phyloP scores from a whole-genome alignment of 92 coral and sea anemone species.

The Meandrina meandrites region DNA sequence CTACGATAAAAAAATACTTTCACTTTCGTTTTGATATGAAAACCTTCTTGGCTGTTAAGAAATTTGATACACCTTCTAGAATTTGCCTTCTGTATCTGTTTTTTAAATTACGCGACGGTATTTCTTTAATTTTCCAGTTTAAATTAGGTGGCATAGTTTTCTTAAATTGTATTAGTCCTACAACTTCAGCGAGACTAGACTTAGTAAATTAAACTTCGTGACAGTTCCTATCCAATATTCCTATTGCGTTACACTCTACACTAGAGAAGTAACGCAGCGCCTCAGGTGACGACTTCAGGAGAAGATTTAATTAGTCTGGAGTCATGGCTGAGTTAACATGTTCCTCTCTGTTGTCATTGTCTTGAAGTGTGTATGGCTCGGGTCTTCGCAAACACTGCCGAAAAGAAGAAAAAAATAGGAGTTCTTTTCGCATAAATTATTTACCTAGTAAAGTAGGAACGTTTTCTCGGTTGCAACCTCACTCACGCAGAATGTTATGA shows the following conservation, averaged over 20 bases:
- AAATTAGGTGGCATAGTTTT: not conserved
- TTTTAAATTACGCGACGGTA: not conserved
- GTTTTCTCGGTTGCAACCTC: too few relatives aligned
- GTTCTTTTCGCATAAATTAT: too few relatives aligned
- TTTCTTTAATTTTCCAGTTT: too few relatives aligned
- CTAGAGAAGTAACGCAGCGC: not conserved
- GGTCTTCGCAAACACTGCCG: constrained; percentile 53
- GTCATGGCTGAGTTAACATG: not conserved
- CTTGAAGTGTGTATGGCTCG: constrained; percentile 10
- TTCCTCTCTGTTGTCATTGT: not conserved
- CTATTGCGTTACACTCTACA: too few relatives aligned
- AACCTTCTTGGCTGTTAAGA: not conserved
- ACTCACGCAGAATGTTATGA: too few relatives aligned
- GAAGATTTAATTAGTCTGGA: constrained; percentile 7
- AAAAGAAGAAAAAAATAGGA: not conserved
- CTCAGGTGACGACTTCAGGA: not conserved
- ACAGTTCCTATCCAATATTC: not conserved
- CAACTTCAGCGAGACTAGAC: not conserved
- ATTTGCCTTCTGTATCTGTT: not conserved
- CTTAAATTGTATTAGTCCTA: not conserved
- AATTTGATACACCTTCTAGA: not conserved
- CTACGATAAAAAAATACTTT: too few relatives aligned
- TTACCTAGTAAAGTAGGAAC: too few relatives aligned
- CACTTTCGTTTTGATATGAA: not conserved
- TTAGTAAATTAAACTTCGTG: not conserved